Conservation (phyloP, 2,113 vertebrate genomes). For the Hypanus sabinus region DNA sequence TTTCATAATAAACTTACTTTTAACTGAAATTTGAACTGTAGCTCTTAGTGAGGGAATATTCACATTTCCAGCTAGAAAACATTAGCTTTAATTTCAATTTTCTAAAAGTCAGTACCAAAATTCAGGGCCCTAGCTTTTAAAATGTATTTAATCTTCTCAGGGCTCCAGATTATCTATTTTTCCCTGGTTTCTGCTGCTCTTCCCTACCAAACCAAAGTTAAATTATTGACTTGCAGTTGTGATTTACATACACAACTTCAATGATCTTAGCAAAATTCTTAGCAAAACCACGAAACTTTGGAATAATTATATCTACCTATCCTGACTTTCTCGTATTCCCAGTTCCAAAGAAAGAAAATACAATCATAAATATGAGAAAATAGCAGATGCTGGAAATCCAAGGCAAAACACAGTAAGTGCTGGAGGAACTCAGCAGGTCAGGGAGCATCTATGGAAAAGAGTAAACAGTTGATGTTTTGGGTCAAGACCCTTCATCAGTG, state of each 20-base stretch:
- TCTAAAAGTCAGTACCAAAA: not conserved
- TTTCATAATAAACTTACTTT: too few species aligned
- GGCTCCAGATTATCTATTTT: not conserved
- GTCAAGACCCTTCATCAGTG: too few species aligned
- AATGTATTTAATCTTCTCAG: not conserved
- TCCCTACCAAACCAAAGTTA: not conserved
- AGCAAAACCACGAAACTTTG: not conserved
- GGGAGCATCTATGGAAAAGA: too few species aligned
- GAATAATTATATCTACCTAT: not conserved
- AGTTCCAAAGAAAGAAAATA: not conserved
- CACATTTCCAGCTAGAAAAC: not conserved
- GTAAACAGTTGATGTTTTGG: too few species aligned
- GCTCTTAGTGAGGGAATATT: not conserved
- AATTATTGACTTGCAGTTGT: not conserved
- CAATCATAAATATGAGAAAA: too few species aligned
- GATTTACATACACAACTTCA: not conserved
- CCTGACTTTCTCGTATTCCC: too few species aligned
- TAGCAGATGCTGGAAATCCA: too few species aligned
- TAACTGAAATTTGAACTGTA: too few species aligned
- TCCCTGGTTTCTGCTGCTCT: not conserved
- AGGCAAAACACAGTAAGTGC: too few species aligned
- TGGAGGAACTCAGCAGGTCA: too few species aligned
- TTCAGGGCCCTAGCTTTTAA: not conserved
- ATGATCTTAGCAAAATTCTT: not conserved
- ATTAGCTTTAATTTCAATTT: not conserved